Evolutionary conservation across 2,113 vertebrate species (phyloP).

Genomic region (Ploceus nigricollis): DNA sequence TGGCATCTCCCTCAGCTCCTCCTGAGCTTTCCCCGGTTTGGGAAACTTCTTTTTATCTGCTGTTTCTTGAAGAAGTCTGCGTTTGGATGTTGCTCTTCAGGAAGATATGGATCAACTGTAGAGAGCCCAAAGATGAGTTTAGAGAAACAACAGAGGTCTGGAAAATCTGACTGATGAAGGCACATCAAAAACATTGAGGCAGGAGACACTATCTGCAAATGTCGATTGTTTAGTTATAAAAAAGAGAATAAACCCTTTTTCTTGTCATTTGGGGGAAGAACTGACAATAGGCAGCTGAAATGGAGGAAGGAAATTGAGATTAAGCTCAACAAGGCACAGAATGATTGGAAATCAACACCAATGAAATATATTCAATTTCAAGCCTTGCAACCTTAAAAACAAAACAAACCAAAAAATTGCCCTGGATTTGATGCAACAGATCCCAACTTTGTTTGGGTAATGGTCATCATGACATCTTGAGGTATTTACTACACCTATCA

Average conservation of each 20-base stretch:
- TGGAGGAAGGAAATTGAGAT: not conserved
- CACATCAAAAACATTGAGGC: not conserved
- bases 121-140: not conserved
- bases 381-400: not conserved
- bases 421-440: not conserved
- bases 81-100: not conserved
- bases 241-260: not conserved
- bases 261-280: not conserved
- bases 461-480: not conserved
- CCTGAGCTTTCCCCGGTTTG: not conserved
- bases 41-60: not conserved
- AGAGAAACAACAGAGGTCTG: not conserved
- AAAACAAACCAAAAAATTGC: not conserved
- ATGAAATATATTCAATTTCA: not conserved
- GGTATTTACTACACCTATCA: not conserved
- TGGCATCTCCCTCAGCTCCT: not conserved
- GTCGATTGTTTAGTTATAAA: not conserved
- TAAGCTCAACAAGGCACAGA: not conserved
- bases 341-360: not conserved
- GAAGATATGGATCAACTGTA: not conserved
- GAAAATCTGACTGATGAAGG: not conserved
- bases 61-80: not conserved
- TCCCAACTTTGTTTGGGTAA: not conserved
- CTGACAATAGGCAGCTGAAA: not conserved
- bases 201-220: not conserved